A percentile compares a stretch with the other conserved stretches of the same genome.
Evolutionary conservation across 2,888 invertebrate species (phyloP).

Genomic region (Electrophaes corylata): DNA sequence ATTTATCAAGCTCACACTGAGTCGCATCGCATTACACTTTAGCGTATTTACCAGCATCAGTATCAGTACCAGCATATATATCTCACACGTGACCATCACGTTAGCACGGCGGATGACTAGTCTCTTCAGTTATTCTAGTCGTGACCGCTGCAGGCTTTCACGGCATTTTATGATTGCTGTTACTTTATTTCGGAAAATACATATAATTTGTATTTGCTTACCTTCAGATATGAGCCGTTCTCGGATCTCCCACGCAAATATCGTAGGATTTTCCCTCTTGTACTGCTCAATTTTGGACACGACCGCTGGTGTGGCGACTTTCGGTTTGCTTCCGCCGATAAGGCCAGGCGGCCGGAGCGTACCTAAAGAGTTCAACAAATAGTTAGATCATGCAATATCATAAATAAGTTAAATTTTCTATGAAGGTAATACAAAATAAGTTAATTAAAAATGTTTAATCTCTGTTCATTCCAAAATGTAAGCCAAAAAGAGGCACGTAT

Average conservation of each 20-base stretch:
- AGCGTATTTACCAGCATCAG: slow-evolving; percentile 7
- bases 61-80: no score
- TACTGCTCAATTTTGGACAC: slow-evolving; percentile 99
- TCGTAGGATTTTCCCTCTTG: slow-evolving; percentile 98
- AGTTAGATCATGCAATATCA: slow-evolving; percentile 24
- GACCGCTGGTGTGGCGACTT: slow-evolving; percentile 98
- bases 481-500: neutral
- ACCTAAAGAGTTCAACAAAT: slow-evolving; percentile 78
- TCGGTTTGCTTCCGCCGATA: slow-evolving; percentile 98
- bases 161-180: slow-evolving; percentile 35
- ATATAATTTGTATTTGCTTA: slow-evolving; percentile 68
- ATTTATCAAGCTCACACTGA: neutral
- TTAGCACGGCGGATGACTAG: slow-evolving; percentile 30
- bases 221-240: slow-evolving; percentile 98
- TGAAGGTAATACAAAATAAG: neutral
- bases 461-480: neutral
- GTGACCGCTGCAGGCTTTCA: slow-evolving; percentile 68
- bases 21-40: slow-evolving; percentile 13
- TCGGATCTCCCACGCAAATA: slow-evolving; percentile 99
- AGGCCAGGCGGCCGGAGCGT: slow-evolving; percentile 94
- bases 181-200: slow-evolving; percentile 40
- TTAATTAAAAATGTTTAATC: neutral
- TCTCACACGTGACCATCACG: slow-evolving; percentile 17
- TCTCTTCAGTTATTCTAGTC: slow-evolving; percentile 42
- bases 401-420: neutral